Evolutionary conservation across 92 coral and sea anemone species (phyloP).

Genomic region (Zoanthus sociatus): DNA sequence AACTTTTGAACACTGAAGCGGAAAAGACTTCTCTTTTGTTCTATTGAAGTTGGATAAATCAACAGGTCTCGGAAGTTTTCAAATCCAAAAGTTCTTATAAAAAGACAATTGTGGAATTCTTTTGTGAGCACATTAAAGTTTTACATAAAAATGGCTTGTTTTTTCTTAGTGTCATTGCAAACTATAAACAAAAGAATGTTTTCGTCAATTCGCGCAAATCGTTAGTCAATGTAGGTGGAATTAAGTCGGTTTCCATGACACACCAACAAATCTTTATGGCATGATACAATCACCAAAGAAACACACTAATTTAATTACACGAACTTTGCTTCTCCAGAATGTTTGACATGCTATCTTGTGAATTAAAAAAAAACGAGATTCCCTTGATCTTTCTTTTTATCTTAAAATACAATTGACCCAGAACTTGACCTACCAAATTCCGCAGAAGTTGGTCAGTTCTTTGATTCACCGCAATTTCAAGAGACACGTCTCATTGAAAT

Average conservation of each 20-base stretch:
- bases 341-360: background rate
- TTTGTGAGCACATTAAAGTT: background rate
- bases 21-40: constrained; percentile 40
- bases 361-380: constrained; percentile 1
- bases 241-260: constrained; percentile 30
- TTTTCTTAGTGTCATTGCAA: background rate
- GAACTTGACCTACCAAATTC: constrained; percentile 45
- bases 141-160: background rate
- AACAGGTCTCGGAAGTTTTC: constrained; percentile 30
- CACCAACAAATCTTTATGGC: constrained; percentile 35
- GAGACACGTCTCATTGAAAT: constrained; percentile 33
- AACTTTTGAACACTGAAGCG: constrained; percentile 57
- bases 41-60: background rate
- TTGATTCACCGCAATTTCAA: constrained; percentile 28
- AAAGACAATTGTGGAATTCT: constrained; percentile 9
- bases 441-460: constrained; percentile 6
- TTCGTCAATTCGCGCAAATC: background rate
- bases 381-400: background rate
- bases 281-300: constrained; percentile 38
- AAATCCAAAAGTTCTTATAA: constrained; percentile 1
- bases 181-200: background rate
- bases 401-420: background rate
- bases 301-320: constrained; percentile 15
- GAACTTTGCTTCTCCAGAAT: background rate
- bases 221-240: background rate